Evolutionary conservation across 1,140 invertebrate species (phyloP).

Genomic region (Apis mellifera): DNA sequence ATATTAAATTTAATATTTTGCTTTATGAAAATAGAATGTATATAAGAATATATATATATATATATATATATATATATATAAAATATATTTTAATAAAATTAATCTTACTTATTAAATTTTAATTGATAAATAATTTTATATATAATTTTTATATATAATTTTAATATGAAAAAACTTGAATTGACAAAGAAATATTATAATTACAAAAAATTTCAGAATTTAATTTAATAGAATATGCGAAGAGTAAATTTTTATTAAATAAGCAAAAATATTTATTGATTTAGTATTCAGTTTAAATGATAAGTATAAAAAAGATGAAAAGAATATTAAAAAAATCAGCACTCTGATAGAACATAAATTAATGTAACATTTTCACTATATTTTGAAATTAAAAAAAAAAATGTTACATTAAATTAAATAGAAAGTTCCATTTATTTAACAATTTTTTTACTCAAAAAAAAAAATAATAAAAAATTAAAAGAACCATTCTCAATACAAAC

Average conservation of each 20-base stretch:
- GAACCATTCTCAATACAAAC: not conserved
- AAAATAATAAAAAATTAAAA: not conserved
- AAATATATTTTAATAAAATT: too few relatives aligned
- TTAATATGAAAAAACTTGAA: too few relatives aligned
- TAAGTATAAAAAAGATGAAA: not conserved
- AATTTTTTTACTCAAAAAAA: not conserved
- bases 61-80: too few relatives aligned
- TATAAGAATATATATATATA: not conserved
- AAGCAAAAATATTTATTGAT: not conserved
- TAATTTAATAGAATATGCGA: not conserved
- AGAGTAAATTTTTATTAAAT: not conserved
- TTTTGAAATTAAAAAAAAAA: too few relatives aligned
- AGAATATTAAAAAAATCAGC: not conserved
- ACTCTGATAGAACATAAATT: too few relatives aligned
- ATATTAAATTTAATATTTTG: constrained; percentile 13
- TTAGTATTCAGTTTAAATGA: not conserved
- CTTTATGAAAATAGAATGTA: not conserved
- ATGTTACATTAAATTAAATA: too few relatives aligned
- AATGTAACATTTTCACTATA: too few relatives aligned
- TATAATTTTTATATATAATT: too few relatives aligned
- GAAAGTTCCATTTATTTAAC: not conserved
- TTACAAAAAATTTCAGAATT: not conserved
- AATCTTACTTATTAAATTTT: too few relatives aligned
- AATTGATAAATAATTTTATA: too few relatives aligned
- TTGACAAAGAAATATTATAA: not conserved